Percentiles rank a stretch among this genome's conserved stretches.
These are phyloP conservation scores for Ichneumoninae sp. DNA, from an alignment of 2,888 invertebrate species.

Conservation along the genomic window DNA sequence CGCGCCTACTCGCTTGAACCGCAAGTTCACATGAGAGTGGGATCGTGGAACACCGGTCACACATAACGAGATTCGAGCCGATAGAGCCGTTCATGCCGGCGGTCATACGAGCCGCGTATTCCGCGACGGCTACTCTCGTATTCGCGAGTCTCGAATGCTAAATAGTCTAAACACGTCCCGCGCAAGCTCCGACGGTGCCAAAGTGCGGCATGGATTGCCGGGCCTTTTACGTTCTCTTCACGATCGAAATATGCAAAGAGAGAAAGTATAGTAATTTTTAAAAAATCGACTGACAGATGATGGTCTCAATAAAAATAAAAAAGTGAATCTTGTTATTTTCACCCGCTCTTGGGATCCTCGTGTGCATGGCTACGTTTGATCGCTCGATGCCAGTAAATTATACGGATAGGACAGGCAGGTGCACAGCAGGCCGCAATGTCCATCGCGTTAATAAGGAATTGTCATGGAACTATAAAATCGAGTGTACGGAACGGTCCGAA, in stretches of 20 bases:
- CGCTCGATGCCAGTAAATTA: not conserved
- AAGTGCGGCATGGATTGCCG: not conserved
- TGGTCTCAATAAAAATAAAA: not conserved
- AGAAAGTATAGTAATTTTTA: not conserved
- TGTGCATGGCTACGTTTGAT: not conserved
- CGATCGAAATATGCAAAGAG: not conserved
- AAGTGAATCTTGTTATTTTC: not conserved
- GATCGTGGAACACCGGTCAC: slow-evolving; percentile 12
- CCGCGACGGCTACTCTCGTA: slow-evolving; percentile 2
- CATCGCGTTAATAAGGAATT: not conserved
- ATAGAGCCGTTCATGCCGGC: slow-evolving; percentile 26
- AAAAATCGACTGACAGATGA: not conserved
- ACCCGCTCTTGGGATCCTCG: not conserved
- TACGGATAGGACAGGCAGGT: not conserved
- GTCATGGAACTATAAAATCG: not conserved
- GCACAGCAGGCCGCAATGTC: not conserved
- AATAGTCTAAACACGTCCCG: slow-evolving; percentile 24
- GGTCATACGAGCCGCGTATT: slow-evolving; percentile 14
- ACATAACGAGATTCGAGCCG: slow-evolving; percentile 36
- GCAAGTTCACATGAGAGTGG: not conserved
- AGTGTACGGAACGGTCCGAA: not conserved
- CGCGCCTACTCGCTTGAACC: not conserved
- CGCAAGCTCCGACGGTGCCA: slow-evolving; percentile 8
- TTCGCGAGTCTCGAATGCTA: slow-evolving; percentile 7
- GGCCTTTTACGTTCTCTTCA: not conserved